Evolutionary conservation across 2,888 invertebrate species (phyloP).

Genomic region (Cyaniris semiargus): DNA sequence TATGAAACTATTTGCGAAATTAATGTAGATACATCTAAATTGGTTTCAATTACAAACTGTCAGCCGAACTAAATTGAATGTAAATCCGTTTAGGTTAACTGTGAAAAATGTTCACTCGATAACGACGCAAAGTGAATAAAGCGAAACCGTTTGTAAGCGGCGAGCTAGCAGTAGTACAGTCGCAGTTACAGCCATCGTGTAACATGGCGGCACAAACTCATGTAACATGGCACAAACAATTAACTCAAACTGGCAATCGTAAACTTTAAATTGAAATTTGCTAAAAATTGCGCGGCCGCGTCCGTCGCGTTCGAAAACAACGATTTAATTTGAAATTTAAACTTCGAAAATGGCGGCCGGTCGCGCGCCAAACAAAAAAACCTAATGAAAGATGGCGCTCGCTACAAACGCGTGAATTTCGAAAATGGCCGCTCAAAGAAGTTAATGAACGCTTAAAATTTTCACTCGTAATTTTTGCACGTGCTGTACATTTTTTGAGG

Average conservation of each 20-base stretch:
- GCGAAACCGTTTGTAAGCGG: neutral
- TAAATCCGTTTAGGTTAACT: conserved; percentile 7
- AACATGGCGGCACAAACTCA: neutral
- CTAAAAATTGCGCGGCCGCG: neutral
- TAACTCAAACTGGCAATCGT: conserved; percentile 1
- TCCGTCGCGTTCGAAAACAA: neutral
- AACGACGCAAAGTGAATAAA: neutral
- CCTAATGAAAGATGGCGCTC: conserved; percentile 38
- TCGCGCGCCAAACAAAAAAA: conserved; percentile 37
- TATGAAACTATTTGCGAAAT: neutral
- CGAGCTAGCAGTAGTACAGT: neutral
- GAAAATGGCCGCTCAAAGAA: conserved; percentile 38
- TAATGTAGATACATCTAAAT: conserved; percentile 10
- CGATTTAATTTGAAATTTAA: conserved; percentile 29
- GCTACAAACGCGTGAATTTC: conserved; percentile 38
- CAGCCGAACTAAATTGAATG: neutral
- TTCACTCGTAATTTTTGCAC: conserved; percentile 30
- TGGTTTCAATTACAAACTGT: conserved; percentile 18
- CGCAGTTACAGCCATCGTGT: neutral
- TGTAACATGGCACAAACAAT: neutral
- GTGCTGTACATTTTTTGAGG: conserved; percentile 25
- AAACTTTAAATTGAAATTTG: conserved; percentile 18
- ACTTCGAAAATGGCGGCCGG: conserved; percentile 31
- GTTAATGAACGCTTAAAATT: conserved; percentile 31
- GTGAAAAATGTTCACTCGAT: neutral